phyloP scores from a whole-genome alignment of 2,113 vertebrate species.

The Uropsilus gracilis region DNA sequence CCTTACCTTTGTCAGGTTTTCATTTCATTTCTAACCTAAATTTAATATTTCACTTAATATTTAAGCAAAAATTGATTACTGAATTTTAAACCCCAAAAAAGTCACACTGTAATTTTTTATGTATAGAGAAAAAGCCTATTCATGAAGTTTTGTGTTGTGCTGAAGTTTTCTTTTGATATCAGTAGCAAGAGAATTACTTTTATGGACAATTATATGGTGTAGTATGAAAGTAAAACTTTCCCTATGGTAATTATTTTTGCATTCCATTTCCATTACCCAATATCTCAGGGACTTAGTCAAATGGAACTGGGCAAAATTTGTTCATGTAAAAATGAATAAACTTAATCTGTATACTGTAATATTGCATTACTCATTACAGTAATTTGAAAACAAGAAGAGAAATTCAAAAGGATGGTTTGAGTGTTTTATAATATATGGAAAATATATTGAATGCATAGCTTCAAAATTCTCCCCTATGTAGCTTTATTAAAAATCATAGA shows the following conservation, averaged over 20 bases:
- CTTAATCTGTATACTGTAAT: slow-evolving; percentile 20
- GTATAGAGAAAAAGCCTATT: not conserved
- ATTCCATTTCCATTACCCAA: slow-evolving; percentile 30
- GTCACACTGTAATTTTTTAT: not conserved
- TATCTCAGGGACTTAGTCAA: slow-evolving; percentile 53
- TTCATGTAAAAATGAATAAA: slow-evolving; percentile 55
- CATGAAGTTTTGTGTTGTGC: not conserved
- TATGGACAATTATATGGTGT: slow-evolving; percentile 21
- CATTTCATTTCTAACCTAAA: not conserved
- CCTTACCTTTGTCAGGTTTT: not conserved
- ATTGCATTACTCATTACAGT: slow-evolving; percentile 47
- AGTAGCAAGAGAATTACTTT: not conserved
- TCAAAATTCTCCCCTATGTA: not conserved
- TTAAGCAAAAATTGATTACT: not conserved
- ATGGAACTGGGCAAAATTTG: slow-evolving; percentile 61
- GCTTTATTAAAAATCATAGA: not conserved
- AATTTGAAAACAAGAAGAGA: slow-evolving; percentile 22
- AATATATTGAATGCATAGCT: not conserved
- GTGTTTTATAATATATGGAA: not conserved
- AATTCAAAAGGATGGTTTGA: not conserved
- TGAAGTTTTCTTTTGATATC: not conserved
- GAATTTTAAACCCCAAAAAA: not conserved
- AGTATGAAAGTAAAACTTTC: slow-evolving; percentile 8
- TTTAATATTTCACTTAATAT: not conserved
- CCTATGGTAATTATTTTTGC: slow-evolving; percentile 51